Percentiles rank a stretch among this genome's conserved stretches.
Evolutionary conservation across 2,797 vertebrate species (phyloP).

Genomic region (Platyrinchus mystaceus): DNA sequence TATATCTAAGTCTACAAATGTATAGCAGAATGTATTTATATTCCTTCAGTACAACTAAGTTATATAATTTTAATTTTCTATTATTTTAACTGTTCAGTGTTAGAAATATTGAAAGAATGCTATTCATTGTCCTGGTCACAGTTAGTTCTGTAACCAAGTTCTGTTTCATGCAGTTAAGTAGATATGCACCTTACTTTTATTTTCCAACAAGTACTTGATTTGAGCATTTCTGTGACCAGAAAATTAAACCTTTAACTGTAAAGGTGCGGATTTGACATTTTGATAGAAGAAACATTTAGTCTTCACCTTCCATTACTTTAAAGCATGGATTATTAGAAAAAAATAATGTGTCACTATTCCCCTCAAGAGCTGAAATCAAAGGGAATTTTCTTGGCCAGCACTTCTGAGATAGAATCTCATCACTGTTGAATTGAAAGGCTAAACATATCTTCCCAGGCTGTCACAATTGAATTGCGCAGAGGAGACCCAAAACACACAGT

Average conservation of each 20-base stretch:
- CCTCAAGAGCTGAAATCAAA: constrained; percentile 9
- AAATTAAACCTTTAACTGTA: not conserved
- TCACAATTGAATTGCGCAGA: not conserved
- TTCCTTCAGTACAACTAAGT: not conserved
- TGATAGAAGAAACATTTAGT: not conserved
- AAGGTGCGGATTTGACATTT: not conserved
- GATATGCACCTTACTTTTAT: not conserved
- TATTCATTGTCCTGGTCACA: not conserved
- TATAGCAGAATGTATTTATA: not conserved
- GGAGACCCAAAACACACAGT: not conserved
- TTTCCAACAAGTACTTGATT: not conserved
- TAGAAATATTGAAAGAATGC: not conserved
- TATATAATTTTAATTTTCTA: not conserved
- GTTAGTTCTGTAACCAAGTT: not conserved
- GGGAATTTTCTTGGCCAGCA: not conserved
- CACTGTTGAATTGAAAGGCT: not conserved
- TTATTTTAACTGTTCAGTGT: not conserved
- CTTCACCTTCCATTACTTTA: not conserved
- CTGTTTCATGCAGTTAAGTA: not conserved
- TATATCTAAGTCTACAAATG: not conserved
- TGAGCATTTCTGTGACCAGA: not conserved
- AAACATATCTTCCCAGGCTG: not conserved
- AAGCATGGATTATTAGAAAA: not conserved
- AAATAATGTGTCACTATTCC: not conserved
- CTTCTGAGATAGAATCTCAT: not conserved